phyloP scores from a whole-genome alignment of 2,113 vertebrate genomes.

The Mirza zaza region DNA sequence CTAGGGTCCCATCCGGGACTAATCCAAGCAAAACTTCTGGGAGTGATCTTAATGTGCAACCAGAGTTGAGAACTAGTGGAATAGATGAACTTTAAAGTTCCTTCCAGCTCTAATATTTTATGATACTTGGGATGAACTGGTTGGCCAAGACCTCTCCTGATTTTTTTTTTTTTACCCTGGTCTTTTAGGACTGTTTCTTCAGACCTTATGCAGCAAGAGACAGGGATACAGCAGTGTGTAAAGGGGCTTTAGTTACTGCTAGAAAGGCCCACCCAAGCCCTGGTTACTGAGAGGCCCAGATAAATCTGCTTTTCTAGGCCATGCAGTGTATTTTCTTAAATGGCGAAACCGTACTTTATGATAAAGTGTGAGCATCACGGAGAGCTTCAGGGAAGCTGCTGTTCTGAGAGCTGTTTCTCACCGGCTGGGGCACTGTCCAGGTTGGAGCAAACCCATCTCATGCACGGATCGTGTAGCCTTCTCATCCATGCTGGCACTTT shows the following conservation, averaged over 20 bases:
- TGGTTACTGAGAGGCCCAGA: background rate
- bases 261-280: background rate
- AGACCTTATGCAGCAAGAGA: background rate
- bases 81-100: background rate
- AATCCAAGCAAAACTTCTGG: background rate
- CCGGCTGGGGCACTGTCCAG: background rate
- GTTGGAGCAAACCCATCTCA: background rate
- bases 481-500: background rate
- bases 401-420: background rate
- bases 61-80: background rate
- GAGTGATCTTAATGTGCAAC: too few species aligned
- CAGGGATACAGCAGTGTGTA: fast-evolving
- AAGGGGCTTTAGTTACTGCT: background rate
- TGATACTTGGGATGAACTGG: too few species aligned
- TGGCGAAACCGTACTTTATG: background rate
- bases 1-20: background rate
- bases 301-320: background rate
- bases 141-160: background rate
- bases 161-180: background rate
- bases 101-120: background rate
- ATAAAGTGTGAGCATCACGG: background rate
- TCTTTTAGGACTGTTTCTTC: background rate
- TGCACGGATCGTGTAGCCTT: background rate
- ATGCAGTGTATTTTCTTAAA: background rate
- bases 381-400: background rate